Evolutionary conservation across 64 coral and sea anemone species (phyloP).

Genomic region (Stichodactyla mertensii): DNA sequence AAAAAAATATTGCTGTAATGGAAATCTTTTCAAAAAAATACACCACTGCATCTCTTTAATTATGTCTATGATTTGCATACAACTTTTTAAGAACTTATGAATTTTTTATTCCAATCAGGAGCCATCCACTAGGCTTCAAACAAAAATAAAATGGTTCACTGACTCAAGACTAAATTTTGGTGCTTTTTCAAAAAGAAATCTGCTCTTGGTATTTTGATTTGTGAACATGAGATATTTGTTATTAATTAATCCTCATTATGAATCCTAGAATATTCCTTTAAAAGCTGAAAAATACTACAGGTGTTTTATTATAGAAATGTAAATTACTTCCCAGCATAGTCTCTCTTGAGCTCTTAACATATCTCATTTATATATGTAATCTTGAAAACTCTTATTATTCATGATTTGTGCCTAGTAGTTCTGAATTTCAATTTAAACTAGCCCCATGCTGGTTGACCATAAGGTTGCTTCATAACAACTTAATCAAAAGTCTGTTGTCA

Average conservation of each 20-base stretch:
- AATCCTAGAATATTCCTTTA: background rate
- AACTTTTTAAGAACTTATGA: constrained; percentile 15
- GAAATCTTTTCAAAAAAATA: background rate
- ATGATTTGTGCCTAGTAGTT: background rate
- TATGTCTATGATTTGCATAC: constrained; percentile 25
- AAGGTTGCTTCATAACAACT: constrained; percentile 6
- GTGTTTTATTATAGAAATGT: constrained; percentile 2
- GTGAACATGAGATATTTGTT: background rate
- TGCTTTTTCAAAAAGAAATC: background rate
- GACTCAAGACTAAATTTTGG: background rate
- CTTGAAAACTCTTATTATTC: background rate
- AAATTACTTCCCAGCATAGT: background rate
- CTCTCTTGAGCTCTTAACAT: background rate
- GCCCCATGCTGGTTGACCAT: background rate
- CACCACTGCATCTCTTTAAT: background rate
- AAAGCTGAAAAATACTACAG: background rate
- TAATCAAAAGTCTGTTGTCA: background rate
- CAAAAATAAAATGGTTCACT: constrained; percentile 9
- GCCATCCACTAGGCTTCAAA: background rate
- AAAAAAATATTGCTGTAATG: too few species aligned
- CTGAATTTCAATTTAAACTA: background rate
- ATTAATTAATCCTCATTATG: background rate
- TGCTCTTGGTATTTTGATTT: background rate
- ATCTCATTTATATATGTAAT: constrained; percentile 2
- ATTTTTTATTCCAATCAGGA: constrained; percentile 20